Evolutionary conservation across 2,888 invertebrate species (phyloP).

Genomic region (Tinea semifulvella): DNA sequence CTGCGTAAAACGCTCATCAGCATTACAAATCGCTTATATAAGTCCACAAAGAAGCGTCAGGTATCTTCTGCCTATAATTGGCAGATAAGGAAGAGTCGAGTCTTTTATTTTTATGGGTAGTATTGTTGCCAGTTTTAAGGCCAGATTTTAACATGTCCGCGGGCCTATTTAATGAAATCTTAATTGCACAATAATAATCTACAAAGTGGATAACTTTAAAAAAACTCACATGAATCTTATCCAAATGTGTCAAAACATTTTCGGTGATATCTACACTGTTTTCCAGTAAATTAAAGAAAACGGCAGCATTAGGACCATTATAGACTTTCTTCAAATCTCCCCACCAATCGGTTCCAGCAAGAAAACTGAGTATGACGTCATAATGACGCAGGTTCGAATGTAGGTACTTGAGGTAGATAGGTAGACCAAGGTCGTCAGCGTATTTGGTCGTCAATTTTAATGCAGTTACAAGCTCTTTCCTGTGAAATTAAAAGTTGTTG

Average conservation of each 20-base stretch:
- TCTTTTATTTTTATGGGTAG: too few relatives aligned
- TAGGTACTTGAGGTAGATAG: conserved; percentile 47
- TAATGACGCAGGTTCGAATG: conserved; percentile 44
- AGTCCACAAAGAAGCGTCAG: too few relatives aligned
- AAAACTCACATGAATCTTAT: conserved; percentile 51
- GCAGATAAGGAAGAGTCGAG: too few relatives aligned
- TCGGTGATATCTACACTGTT: conserved; percentile 40
- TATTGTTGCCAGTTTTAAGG: too few relatives aligned
- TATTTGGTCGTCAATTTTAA: conserved; percentile 37
- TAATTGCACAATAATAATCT: too few relatives aligned
- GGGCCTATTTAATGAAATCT: too few relatives aligned
- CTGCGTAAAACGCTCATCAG: too few relatives aligned
- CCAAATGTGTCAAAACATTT: conserved; percentile 44
- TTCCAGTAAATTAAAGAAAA: conserved; percentile 41
- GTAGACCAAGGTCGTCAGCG: conserved; percentile 43
- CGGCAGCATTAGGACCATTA: conserved; percentile 33
- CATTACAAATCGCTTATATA: too few relatives aligned
- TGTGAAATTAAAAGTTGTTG: conserved; percentile 25
- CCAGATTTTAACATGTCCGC: too few relatives aligned
- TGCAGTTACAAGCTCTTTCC: conserved; percentile 31
- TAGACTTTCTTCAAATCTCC: conserved; percentile 33
- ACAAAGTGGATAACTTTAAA: too few relatives aligned
- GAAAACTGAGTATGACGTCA: conserved; percentile 38
- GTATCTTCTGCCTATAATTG: too few relatives aligned
- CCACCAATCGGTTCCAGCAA: conserved; percentile 55